Conservation (phyloP, 2,797 vertebrate genomes). For the Botia kubotai region DNA sequence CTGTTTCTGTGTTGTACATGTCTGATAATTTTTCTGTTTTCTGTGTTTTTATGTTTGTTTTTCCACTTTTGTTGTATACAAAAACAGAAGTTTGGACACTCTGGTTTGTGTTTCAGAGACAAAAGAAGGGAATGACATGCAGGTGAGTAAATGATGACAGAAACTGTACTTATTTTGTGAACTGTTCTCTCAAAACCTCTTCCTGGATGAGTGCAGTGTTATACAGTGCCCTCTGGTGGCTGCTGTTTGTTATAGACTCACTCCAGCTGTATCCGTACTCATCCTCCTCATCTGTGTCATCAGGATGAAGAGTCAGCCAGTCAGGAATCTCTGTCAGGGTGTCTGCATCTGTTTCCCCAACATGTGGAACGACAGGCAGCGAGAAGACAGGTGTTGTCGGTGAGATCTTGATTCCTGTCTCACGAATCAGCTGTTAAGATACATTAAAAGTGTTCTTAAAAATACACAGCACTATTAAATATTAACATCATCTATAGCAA, state of each 20-base stretch:
- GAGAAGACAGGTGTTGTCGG: constrained; percentile 69
- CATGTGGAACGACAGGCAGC: constrained; percentile 79
- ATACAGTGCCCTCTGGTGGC: constrained; percentile 21
- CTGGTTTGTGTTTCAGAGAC: too few species aligned
- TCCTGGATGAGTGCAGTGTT: neutral
- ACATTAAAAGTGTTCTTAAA: neutral
- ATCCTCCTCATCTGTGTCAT: constrained; percentile 81
- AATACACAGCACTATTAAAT: neutral
- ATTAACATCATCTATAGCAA: neutral
- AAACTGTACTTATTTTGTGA: too few species aligned
- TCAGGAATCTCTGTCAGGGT: constrained; percentile 73
- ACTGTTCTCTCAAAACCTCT: too few species aligned
- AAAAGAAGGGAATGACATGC: too few species aligned
- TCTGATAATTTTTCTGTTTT: too few species aligned
- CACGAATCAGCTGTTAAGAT: constrained; percentile 79
- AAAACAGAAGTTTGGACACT: too few species aligned
- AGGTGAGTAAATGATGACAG: too few species aligned
- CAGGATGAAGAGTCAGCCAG: constrained; percentile 52
- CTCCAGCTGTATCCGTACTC: constrained; percentile 95
- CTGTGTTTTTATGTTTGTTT: too few species aligned
- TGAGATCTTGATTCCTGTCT: constrained; percentile 79
- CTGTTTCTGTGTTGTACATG: too few species aligned
- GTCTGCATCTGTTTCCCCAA: constrained; percentile 81
- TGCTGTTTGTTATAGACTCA: constrained; percentile 75
- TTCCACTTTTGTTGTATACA: too few species aligned